Evolutionary conservation across 2,888 invertebrate species (phyloP).

Genomic region (Xanthia togata): DNA sequence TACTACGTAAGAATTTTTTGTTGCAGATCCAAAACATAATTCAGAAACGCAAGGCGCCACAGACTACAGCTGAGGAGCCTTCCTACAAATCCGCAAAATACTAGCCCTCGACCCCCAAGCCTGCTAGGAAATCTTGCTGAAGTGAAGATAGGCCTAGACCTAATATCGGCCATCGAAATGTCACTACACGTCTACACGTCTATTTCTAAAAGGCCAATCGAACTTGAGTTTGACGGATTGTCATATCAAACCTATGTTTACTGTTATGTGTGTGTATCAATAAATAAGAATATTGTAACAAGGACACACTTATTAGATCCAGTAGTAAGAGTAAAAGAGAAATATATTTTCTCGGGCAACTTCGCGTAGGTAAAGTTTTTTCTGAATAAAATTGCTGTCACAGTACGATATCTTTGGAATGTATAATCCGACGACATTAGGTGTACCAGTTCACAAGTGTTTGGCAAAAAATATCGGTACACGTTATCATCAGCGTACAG

Average conservation of each 20-base stretch:
- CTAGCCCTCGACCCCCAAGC: slow-evolving; percentile 72
- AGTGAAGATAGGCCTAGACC: not conserved
- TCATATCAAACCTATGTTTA: not conserved
- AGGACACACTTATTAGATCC: not conserved
- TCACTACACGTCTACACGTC: too few species aligned
- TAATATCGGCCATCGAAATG: not conserved
- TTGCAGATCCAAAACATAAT: slow-evolving; percentile 95
- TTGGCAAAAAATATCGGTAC: too few species aligned
- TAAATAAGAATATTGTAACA: not conserved
- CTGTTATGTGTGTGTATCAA: not conserved
- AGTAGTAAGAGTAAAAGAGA: not conserved
- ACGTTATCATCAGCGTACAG: too few species aligned
- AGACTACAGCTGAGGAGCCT: slow-evolving; percentile 88
- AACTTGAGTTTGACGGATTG: not conserved
- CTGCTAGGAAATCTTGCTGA: not conserved
- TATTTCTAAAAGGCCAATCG: not conserved
- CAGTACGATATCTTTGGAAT: not conserved
- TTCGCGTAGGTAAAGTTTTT: too few species aligned
- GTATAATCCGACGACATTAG: not conserved
- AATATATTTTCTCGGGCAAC: too few species aligned
- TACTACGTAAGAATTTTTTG: slow-evolving; percentile 44
- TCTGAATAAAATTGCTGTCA: too few species aligned
- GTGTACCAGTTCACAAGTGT: too few species aligned
- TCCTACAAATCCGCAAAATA: slow-evolving; percentile 93
- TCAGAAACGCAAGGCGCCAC: slow-evolving; percentile 94